Percentiles rank a stretch among this genome's conserved stretches.
Conservation (phyloP, 2,888 invertebrate genomes). For the Drosophila meridionalis region DNA sequence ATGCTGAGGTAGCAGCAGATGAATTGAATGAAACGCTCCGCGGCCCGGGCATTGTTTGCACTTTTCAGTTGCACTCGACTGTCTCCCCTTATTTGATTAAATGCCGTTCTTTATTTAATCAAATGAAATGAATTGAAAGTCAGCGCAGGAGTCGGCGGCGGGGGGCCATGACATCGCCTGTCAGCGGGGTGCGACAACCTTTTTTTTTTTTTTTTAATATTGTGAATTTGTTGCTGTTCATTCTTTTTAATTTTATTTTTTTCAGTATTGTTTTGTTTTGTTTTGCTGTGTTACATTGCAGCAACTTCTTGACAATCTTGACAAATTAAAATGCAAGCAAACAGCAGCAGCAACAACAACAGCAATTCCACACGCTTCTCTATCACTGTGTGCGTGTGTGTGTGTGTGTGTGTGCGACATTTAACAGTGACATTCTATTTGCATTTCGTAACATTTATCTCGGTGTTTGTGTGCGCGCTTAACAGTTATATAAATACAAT, state of each 20-base stretch:
- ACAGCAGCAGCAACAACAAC: constrained; percentile 11
- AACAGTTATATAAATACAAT: constrained; percentile 49
- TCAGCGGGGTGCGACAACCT: constrained; percentile 47
- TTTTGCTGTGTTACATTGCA: constrained; percentile 22
- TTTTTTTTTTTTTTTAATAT: constrained; percentile 13
- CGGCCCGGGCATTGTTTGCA: constrained; percentile 48
- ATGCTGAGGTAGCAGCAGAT: constrained; percentile 18
- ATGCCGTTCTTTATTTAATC: constrained; percentile 72
- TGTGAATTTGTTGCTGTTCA: constrained; percentile 10
- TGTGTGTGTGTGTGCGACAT: constrained; percentile 24
- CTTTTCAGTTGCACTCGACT: constrained; percentile 52
- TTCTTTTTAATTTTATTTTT: constrained; percentile 4
- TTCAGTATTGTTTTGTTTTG: constrained; percentile 9
- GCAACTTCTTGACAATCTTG: constrained; percentile 44
- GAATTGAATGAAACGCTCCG: constrained; percentile 37
- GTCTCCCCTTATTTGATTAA: constrained; percentile 62
- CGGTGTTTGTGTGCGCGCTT: constrained; percentile 11
- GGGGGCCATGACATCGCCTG: constrained; percentile 11
- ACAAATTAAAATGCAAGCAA: constrained; percentile 49
- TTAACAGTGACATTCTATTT: constrained; percentile 44
- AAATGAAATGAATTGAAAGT: constrained; percentile 57
- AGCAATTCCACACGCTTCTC: constrained; percentile 40
- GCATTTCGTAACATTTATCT: constrained; percentile 53
- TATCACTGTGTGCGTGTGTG: constrained; percentile 15
- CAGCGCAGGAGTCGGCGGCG: constrained; percentile 2